These are phyloP conservation scores for Dascillus cervinus DNA, from an alignment of 2,888 invertebrate species.

Conservation along the genomic window DNA sequence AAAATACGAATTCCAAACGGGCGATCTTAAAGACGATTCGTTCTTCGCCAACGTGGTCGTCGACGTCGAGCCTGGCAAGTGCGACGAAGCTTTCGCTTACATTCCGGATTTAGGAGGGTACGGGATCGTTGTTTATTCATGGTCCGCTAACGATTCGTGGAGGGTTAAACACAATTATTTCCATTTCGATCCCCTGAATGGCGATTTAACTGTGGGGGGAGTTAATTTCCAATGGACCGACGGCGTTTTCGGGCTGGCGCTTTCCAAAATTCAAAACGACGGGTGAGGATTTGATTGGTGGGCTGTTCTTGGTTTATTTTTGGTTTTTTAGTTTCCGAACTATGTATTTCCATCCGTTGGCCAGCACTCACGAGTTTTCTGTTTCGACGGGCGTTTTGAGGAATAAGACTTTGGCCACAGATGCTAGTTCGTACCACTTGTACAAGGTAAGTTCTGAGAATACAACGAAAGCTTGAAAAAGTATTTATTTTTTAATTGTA, in stretches of 20 bases:
- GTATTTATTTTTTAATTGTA: too few relatives aligned
- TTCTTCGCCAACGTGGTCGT: conserved; percentile 79
- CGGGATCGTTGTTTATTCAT: conserved; percentile 69
- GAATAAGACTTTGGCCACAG: conserved; percentile 63
- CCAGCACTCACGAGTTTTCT: conserved; percentile 71
- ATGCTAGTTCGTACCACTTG: conserved; percentile 58
- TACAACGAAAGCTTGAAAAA: too few relatives aligned
- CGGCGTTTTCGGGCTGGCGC: conserved; percentile 68
- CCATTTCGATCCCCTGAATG: conserved; percentile 72
- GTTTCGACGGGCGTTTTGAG: conserved; percentile 66
- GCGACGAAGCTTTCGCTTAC: conserved; percentile 70
- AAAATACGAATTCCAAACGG: conserved; percentile 59
- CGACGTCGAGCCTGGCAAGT: conserved; percentile 60
- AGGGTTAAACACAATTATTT: conserved; percentile 74
- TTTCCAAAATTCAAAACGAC: conserved; percentile 47
- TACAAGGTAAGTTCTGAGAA: conserved; percentile 54
- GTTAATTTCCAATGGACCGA: conserved; percentile 82
- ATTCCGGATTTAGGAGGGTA: conserved; percentile 70
- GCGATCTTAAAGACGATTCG: conserved; percentile 62
- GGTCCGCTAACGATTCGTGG: conserved; percentile 68
- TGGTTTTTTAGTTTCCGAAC: conserved; percentile 51
- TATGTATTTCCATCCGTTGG: conserved; percentile 75
- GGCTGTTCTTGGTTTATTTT: neutral
- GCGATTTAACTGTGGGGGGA: conserved; percentile 69
- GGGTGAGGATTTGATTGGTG: conserved; percentile 42